These are phyloP conservation scores for Isurus oxyrinchus DNA, from an alignment of 2,113 vertebrate genomes.

Conservation along the genomic window DNA sequence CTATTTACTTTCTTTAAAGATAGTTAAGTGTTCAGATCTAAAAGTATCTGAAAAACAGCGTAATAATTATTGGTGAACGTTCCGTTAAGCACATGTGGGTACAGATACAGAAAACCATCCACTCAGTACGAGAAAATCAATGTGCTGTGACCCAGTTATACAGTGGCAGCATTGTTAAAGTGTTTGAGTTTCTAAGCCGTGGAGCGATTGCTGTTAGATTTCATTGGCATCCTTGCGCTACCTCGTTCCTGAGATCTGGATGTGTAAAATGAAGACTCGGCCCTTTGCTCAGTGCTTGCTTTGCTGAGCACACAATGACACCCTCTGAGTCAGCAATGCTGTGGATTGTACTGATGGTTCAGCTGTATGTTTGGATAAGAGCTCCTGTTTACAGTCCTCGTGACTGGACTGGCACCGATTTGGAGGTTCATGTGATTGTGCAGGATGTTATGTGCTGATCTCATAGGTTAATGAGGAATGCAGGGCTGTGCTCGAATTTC, in stretches of 20 bases:
- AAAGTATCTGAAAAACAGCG: not conserved
- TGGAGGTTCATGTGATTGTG: slow-evolving; percentile 15
- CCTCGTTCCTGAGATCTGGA: not conserved
- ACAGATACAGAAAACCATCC: not conserved
- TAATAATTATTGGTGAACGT: not conserved
- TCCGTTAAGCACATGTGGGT: not conserved
- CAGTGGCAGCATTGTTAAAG: not conserved
- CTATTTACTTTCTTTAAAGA: not conserved
- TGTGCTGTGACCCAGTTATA: not conserved
- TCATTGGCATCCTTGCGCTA: not conserved
- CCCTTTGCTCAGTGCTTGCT: not conserved
- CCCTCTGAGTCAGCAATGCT: not conserved
- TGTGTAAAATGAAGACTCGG: not conserved
- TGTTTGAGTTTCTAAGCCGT: not conserved
- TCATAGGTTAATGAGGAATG: not conserved
- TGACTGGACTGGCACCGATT: not conserved
- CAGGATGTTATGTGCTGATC: slow-evolving; percentile 22
- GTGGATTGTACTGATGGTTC: not conserved
- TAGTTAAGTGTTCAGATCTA: not conserved
- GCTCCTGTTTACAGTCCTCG: slow-evolving; percentile 14
- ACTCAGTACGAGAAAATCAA: not conserved
- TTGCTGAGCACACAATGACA: not conserved
- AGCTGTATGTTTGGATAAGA: slow-evolving; percentile 3
- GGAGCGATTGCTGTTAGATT: not conserved
- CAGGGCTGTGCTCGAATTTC: not conserved